Base-by-base conservation (phyloP, 2,888 invertebrate species). In the Noctua fimbriata region DNA sequence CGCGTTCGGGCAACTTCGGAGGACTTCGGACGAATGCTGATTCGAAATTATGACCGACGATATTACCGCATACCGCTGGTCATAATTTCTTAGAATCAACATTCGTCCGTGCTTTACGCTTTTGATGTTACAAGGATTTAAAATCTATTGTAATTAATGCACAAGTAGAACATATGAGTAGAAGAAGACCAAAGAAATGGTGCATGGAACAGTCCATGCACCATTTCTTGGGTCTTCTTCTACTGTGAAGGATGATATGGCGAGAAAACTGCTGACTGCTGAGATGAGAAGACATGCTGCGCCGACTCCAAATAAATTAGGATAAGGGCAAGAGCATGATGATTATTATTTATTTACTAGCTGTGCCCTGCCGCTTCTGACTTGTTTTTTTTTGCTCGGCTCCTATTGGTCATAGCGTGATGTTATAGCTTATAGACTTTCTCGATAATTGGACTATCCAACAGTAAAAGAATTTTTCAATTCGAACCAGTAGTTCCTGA, bases 21-120 rank as follows among this genome's bases (percentile, higher is more conserved):
- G 52, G 58, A 77, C 47, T 69, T 65, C 55, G 32, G 58, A 49
- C 36, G 63, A 73, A 74, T 60, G 71, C 16, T 52, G 67, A 74
- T 72, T 74, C 16, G 44, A 69, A 65, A 47, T 63, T 72, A 72
- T 69, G 28, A 73, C 21, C n/a, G 24, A 24, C 28, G 18, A 24
- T 67, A 60, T 16, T 36, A 36, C 36, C 36, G 36, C 36, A 36
- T 36, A 36, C 36, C 36, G 36, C 36, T 5, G 36, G 36, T 36
- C 36, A 36, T 36, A 36, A 36, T 36, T 36, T 36, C 36, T 36
- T 36, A 36, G 36, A 4, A 36, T 36, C 36, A 36, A 4, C 36
- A 36, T 36, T 36, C 36, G 36, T 36, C 36, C 28, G 16, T 60
- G 60, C 7, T 60, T 60, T 60, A 60, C 18, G 7, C 16, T 36